phyloP scores from a whole-genome alignment of 1,140 invertebrate genomes.

The Drosophila leontia region DNA sequence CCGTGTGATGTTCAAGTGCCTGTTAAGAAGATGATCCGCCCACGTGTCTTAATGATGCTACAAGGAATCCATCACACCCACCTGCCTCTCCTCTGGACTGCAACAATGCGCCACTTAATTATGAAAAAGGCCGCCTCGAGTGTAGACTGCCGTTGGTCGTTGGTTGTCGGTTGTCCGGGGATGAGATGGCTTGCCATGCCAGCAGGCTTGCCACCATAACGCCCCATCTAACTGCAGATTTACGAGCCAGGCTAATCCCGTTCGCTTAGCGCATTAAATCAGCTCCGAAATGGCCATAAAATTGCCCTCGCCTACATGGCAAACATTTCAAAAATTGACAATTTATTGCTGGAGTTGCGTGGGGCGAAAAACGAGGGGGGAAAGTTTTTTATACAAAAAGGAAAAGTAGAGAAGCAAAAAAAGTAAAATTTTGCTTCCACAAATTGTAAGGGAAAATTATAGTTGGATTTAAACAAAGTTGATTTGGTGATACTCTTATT shows the following conservation, averaged over 20 bases:
- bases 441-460: background rate
- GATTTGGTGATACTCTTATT: background rate
- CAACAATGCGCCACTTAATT: slow-evolving; percentile 74
- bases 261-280: slow-evolving; percentile 75
- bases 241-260: slow-evolving; percentile 68
- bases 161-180: background rate
- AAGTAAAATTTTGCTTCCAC: slow-evolving; percentile 1
- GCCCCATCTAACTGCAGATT: slow-evolving; percentile 58
- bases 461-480: background rate
- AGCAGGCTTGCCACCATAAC: slow-evolving; percentile 32
- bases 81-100: slow-evolving; percentile 8
- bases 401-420: background rate
- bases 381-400: slow-evolving; percentile 32
- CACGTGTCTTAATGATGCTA: slow-evolving; percentile 80
- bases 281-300: slow-evolving; percentile 78
- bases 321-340: slow-evolving; percentile 77
- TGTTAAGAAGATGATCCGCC: slow-evolving; percentile 70
- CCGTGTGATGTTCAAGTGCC: slow-evolving; percentile 78
- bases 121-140: slow-evolving; percentile 72
- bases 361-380: background rate
- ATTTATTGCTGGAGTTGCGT: slow-evolving; percentile 61
- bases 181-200: slow-evolving; percentile 11
- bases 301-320: slow-evolving; percentile 57
- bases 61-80: slow-evolving; percentile 15
- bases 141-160: slow-evolving; percentile 24